These are phyloP conservation scores for Matsumyia berberina DNA, from an alignment of 2,888 invertebrate genomes.

Conservation along the genomic window DNA sequence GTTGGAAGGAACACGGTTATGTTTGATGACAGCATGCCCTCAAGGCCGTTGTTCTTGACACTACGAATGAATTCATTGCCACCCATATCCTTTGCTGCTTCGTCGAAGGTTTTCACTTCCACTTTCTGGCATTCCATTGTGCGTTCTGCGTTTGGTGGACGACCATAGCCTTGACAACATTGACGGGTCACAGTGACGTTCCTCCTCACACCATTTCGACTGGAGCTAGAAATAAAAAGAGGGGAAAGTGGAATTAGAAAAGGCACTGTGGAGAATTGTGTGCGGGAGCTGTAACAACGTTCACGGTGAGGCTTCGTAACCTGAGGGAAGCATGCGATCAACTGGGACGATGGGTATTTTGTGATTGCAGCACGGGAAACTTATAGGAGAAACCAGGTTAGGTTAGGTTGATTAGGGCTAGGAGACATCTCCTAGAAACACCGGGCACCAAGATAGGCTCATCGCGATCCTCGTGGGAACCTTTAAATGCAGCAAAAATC, in stretches of 20 bases:
- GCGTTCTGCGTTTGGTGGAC: conserved; percentile 83
- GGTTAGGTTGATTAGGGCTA: no score
- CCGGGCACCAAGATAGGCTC: no score
- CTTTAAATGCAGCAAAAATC: no score
- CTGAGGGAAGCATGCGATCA: no score
- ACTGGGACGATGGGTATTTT: no score
- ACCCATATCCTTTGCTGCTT: conserved; percentile 86
- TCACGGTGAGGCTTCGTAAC: no score
- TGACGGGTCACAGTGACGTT: conserved; percentile 87
- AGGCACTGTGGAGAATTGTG: no score
- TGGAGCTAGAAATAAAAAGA: conserved; percentile 83
- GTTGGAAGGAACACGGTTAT: conserved; percentile 88
- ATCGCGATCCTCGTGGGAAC: no score
- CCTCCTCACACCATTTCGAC: conserved; percentile 86
- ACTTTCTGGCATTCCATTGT: conserved; percentile 85
- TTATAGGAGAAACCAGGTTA: no score
- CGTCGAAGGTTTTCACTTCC: conserved; percentile 86
- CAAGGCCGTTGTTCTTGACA: conserved; percentile 85
- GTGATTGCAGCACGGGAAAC: no score
- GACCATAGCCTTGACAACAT: conserved; percentile 88
- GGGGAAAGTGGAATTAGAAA: background rate
- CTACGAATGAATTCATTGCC: conserved; percentile 86
- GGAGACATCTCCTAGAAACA: no score
- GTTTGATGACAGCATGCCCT: conserved; percentile 85
- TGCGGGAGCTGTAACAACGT: no score